Evolutionary conservation across 2,113 vertebrate genomes (phyloP).

Genomic region (Pseudopodoces humilis): DNA sequence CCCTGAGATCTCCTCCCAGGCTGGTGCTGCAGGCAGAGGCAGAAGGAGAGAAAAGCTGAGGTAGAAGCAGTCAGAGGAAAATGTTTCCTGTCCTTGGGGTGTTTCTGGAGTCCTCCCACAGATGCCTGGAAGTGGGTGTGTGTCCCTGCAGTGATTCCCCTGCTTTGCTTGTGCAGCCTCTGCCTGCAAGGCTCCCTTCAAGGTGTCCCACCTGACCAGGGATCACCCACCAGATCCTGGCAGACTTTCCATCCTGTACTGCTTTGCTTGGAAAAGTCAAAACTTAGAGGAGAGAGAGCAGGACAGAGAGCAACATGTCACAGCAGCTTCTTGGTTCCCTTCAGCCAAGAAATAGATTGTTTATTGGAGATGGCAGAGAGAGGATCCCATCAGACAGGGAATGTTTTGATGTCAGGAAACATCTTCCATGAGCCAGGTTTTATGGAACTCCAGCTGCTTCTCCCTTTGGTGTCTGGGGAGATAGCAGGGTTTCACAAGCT

Average conservation of each 20-base stretch:
- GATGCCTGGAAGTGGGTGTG: background rate
- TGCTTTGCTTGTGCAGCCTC: background rate
- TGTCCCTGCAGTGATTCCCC: background rate
- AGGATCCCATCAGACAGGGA: background rate
- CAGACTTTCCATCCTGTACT: accelerated
- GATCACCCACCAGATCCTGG: background rate
- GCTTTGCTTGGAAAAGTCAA: background rate
- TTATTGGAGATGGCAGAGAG: background rate
- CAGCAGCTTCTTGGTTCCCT: background rate
- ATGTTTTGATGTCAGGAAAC: background rate
- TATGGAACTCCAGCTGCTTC: background rate
- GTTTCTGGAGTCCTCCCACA: accelerated
- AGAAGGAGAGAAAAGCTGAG: background rate
- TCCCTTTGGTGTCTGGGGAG: background rate
- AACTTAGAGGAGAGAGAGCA: background rate
- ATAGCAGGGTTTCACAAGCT: background rate
- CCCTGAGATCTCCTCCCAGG: background rate
- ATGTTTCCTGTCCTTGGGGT: background rate
- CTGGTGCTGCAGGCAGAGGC: background rate
- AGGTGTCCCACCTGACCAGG: background rate
- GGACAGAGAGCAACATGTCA: background rate
- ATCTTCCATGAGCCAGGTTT: background rate
- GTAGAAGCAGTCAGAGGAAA: background rate
- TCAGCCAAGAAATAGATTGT: background rate
- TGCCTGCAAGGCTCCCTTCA: background rate